phyloP scores from a whole-genome alignment of 2,888 invertebrate species.

The Himalopsyche japonica region DNA sequence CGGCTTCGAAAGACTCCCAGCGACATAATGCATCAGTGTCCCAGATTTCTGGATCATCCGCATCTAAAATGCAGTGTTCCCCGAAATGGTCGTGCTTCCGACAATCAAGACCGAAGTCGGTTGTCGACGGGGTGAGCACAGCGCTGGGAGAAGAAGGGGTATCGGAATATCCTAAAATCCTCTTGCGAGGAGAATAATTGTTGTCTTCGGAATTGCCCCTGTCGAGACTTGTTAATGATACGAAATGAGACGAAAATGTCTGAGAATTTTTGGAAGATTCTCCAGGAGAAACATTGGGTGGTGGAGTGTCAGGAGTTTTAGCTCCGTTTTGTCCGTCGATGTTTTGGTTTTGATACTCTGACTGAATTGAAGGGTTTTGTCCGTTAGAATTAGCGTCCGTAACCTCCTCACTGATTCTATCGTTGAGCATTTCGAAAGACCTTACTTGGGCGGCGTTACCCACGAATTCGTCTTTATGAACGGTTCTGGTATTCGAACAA shows the following conservation, averaged over 20 bases:
- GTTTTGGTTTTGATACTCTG: not conserved
- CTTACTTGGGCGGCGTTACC: not conserved
- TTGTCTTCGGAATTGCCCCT: slow-evolving; percentile 48
- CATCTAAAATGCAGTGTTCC: slow-evolving; percentile 31
- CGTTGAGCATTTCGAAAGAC: slow-evolving; percentile 28
- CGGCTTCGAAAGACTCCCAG: slow-evolving; percentile 67
- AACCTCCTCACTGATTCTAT: slow-evolving; percentile 31
- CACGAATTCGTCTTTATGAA: slow-evolving; percentile 31
- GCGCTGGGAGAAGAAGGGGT: slow-evolving; percentile 62
- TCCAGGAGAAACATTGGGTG: slow-evolving; percentile 63
- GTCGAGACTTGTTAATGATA: slow-evolving; percentile 58
- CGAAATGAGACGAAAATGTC: slow-evolving; percentile 67
- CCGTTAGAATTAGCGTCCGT: slow-evolving; percentile 7
- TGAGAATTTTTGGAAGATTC: slow-evolving; percentile 59
- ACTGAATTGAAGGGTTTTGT: not conserved
- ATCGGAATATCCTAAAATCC: slow-evolving; percentile 37
- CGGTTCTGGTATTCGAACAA: slow-evolving; percentile 9
- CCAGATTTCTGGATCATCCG: slow-evolving; percentile 49
- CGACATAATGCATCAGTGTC: slow-evolving; percentile 57
- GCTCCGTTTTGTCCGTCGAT: slow-evolving; percentile 33
- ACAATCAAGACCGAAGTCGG: slow-evolving; percentile 33
- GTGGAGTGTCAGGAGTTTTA: slow-evolving; percentile 70
- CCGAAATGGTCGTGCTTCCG: slow-evolving; percentile 27
- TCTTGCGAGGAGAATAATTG: slow-evolving; percentile 18
- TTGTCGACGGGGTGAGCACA: slow-evolving; percentile 61